Percentiles rank a stretch among this genome's conserved stretches.
Conservation (phyloP, 2,113 vertebrate species). For the Phoxinus phoxinus region DNA sequence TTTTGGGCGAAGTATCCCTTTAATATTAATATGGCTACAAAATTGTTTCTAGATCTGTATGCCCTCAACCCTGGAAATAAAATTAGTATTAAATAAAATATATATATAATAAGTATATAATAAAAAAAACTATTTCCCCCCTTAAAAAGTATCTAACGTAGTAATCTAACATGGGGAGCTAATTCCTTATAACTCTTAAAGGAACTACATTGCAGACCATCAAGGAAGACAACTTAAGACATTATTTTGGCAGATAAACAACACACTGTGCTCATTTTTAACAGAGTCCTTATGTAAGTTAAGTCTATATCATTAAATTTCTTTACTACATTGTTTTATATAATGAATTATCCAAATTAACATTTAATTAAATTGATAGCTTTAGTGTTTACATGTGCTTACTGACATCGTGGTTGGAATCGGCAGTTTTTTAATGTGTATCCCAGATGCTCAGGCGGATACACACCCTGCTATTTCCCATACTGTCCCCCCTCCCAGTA, state of each 20-base stretch:
- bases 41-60: too few species aligned
- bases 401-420: slow-evolving; percentile 10
- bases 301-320: background rate
- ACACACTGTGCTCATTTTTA: background rate
- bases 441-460: slow-evolving; percentile 40
- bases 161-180: too few species aligned
- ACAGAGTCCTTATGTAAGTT: background rate
- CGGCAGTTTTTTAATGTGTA: slow-evolving; percentile 45
- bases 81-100: too few species aligned
- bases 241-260: too few species aligned
- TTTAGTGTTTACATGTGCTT: background rate
- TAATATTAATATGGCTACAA: too few species aligned
- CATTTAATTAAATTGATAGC: background rate
- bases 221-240: background rate
- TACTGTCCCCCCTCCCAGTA: slow-evolving; percentile 32
- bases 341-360: background rate
- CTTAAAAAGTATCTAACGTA: too few species aligned
- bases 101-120: too few species aligned
- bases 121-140: too few species aligned
- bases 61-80: too few species aligned
- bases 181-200: too few species aligned
- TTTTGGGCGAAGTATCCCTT: too few species aligned
- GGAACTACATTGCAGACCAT: background rate
- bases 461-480: slow-evolving; percentile 46
- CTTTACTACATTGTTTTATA: background rate